phyloP scores from a whole-genome alignment of 2,797 vertebrate species.

The Gymnoscopelus microlampas region DNA sequence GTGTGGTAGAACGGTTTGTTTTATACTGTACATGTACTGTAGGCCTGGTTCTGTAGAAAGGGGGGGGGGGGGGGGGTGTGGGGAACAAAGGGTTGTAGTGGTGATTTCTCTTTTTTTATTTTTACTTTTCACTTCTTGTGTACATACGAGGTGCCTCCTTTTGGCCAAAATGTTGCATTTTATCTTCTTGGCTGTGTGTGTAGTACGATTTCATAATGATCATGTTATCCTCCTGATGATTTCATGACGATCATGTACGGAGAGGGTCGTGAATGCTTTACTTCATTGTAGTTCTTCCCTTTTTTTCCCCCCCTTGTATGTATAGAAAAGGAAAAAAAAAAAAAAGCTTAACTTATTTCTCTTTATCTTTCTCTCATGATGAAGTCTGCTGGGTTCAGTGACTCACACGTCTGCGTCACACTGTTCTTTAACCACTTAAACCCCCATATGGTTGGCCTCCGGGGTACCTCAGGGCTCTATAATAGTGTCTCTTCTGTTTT shows the following conservation, averaged over 20 bases:
- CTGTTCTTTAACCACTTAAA: neutral
- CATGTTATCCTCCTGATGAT: neutral
- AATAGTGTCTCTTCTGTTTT: no score
- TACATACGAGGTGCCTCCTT: slow-evolving; percentile 74
- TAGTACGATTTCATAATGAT: no score
- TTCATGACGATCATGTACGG: slow-evolving; percentile 45
- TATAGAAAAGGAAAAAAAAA: slow-evolving; percentile 54
- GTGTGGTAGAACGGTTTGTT: slow-evolving; percentile 27
- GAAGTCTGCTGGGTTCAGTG: slow-evolving; percentile 28
- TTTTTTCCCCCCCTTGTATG: slow-evolving; percentile 52
- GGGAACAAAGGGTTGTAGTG: slow-evolving; percentile 57
- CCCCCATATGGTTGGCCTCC: no score
- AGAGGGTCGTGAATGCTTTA: slow-evolving; percentile 56
- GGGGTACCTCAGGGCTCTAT: no score
- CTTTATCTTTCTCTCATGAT: slow-evolving; percentile 54
- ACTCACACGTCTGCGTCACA: slow-evolving; percentile 35
- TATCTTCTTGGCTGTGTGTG: slow-evolving; percentile 17
- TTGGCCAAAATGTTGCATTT: slow-evolving; percentile 34
- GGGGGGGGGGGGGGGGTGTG: neutral
- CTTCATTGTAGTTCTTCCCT: slow-evolving; percentile 53
- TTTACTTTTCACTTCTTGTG: slow-evolving; percentile 66
- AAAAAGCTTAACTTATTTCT: slow-evolving; percentile 48
- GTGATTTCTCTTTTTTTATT: slow-evolving; percentile 56
- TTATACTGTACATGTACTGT: neutral
- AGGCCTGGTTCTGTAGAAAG: slow-evolving; percentile 44